Base-by-base conservation (phyloP, 2,888 invertebrate species). In the Desoria tigrina region DNA sequence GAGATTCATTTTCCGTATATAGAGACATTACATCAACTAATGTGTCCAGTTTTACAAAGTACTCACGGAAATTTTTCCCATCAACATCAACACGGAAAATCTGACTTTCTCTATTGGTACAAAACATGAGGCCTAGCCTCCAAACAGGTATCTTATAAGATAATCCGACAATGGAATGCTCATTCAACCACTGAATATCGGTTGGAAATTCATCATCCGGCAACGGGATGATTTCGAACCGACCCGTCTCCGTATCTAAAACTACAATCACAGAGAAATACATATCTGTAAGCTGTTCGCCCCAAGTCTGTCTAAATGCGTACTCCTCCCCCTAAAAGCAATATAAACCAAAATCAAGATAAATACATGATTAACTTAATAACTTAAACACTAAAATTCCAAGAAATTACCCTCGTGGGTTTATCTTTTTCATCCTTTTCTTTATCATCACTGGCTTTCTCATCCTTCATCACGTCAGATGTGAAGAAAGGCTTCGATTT, bases 231-330 rank as follows among this genome's bases (percentile, higher is more conserved):
- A 71, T 65, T 81, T 76, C 77, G 42, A 81, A 76, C n/a, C 77
- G 75, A 76, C 88, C 88, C 0, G 82, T 81, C 1, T 83, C 81
- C 2, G 90, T 78, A 73, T 88, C 84, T 72, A 89, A 86, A 59
- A 90, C 81, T 28, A 87, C 88, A 1, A 90, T 79, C 1, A 89
- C 86, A 0, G 91, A 87, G 55, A 84, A 81, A 73, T 86, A 84
- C 80, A 88, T 89, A n/a, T 88, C 89, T 16, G 85, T 86, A 73
- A 92, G 77, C 79, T 89, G 88, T 80, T 94, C 93, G 14, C 93
- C 94, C 93, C 92, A 94, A 75, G 90, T 88, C 77, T 90, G 88
- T 63, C 83, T 83, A 78, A 85, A 88, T 1, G 86, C 75, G 78
- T 85, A 87, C 79, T 92, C 89, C 76, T 87, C 85, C 2, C 92